A percentile compares a stretch with the other conserved stretches of the same genome.
phyloP scores from a whole-genome alignment of 2,113 vertebrate genomes.

The Mastomys coucha region DNA sequence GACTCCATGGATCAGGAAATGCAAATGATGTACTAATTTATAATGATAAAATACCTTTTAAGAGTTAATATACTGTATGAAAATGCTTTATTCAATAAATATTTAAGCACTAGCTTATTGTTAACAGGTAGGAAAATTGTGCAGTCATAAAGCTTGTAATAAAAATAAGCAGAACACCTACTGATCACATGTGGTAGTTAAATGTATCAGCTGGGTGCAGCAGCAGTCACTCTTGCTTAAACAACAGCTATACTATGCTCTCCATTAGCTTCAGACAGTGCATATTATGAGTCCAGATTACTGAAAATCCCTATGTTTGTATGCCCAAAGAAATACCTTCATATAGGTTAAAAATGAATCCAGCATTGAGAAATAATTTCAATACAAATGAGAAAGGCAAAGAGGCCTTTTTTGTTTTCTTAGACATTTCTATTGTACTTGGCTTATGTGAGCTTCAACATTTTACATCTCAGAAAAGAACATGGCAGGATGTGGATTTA shows the following conservation, averaged over 20 bases:
- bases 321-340: constrained; percentile 69
- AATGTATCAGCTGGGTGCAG: constrained; percentile 84
- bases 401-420: neutral
- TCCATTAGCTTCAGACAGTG: constrained; percentile 83
- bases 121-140: constrained; percentile 84
- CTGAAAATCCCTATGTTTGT: constrained; percentile 79
- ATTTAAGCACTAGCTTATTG: constrained; percentile 84
- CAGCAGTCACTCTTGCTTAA: constrained; percentile 86
- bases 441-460: neutral
- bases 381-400: constrained; percentile 70
- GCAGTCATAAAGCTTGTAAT: constrained; percentile 82
- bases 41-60: neutral
- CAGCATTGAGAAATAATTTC: constrained; percentile 74
- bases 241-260: constrained; percentile 79
- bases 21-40: constrained; percentile 47
- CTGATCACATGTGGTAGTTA: constrained; percentile 83
- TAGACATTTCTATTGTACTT: neutral
- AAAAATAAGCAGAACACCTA: constrained; percentile 87
- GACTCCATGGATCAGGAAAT: constrained; percentile 6
- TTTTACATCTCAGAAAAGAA: neutral
- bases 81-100: constrained; percentile 76
- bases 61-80: constrained; percentile 17
- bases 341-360: neutral
- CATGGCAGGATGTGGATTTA: neutral
- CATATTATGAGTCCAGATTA: constrained; percentile 81